Conservation (phyloP, 2,797 vertebrate species). For the Uromys caudimaculatus region DNA sequence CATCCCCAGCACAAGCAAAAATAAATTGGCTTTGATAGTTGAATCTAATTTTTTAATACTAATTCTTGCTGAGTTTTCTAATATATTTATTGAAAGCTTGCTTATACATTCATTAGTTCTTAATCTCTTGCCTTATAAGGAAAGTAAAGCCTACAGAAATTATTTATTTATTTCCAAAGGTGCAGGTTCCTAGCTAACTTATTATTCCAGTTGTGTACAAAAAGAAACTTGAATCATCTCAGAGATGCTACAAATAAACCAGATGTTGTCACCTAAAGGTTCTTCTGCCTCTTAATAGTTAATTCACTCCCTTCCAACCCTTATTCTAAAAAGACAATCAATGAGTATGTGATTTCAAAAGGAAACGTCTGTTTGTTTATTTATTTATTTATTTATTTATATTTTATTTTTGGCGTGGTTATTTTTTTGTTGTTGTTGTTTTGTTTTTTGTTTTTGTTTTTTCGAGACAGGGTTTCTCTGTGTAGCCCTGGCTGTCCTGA, state of each 20-base stretch:
- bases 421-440: too few relatives aligned
- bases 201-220: neutral
- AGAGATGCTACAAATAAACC: neutral
- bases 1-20: neutral
- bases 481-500: too few relatives aligned
- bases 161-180: constrained; percentile 44
- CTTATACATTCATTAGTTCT: neutral
- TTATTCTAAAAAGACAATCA: constrained; percentile 57
- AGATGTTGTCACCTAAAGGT: neutral
- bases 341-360: constrained; percentile 10
- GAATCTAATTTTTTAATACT: constrained; percentile 42
- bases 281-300: neutral
- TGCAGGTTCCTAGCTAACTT: neutral
- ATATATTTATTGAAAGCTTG: neutral
- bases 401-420: too few relatives aligned
- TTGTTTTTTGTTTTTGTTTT: too few relatives aligned
- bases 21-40: neutral
- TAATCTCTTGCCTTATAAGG: neutral
- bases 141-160: constrained; percentile 55
- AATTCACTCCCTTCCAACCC: constrained; percentile 51
- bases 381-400: too few relatives aligned
- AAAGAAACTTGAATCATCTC: constrained; percentile 16
- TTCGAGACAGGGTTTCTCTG: too few relatives aligned
- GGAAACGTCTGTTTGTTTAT: too few relatives aligned
- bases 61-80: constrained; percentile 4